phyloP scores from a whole-genome alignment of 2,113 vertebrate species.

The Poeciliopsis turrubarensis region DNA sequence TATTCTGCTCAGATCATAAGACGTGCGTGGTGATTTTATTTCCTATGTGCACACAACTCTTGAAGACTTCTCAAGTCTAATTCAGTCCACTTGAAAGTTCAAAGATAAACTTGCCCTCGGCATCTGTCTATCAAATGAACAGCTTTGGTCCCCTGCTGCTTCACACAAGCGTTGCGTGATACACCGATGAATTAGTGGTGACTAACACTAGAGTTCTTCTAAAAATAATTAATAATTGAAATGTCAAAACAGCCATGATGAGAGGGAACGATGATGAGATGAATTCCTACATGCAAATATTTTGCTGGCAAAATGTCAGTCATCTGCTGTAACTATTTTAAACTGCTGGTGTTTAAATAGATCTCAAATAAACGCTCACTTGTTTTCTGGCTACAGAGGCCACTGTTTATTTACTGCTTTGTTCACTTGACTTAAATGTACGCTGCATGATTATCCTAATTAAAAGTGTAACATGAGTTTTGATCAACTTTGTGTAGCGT shows the following conservation, averaged over 20 bases:
- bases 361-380: too few relatives aligned
- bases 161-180: neutral
- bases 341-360: too few relatives aligned
- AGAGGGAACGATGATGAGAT: neutral
- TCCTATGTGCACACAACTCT: constrained; percentile 28
- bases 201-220: neutral
- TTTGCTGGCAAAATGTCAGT: neutral
- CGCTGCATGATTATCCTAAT: too few relatives aligned
- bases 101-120: constrained; percentile 43
- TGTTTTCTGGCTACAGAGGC: too few relatives aligned
- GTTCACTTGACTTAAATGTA: too few relatives aligned
- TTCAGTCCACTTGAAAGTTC: constrained; percentile 49
- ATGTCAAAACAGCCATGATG: neutral
- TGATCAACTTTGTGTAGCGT: too few relatives aligned
- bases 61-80: constrained; percentile 42
- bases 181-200: constrained; percentile 20
- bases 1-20: constrained; percentile 22
- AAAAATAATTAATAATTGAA: neutral
- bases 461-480: too few relatives aligned
- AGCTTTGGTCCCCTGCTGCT: constrained; percentile 14
- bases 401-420: too few relatives aligned
- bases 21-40: constrained; percentile 47
- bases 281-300: neutral
- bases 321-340: neutral
- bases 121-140: constrained; percentile 30